Evolutionary conservation across 2,113 vertebrate genomes (phyloP).

Genomic region (Istiophorus platypterus): DNA sequence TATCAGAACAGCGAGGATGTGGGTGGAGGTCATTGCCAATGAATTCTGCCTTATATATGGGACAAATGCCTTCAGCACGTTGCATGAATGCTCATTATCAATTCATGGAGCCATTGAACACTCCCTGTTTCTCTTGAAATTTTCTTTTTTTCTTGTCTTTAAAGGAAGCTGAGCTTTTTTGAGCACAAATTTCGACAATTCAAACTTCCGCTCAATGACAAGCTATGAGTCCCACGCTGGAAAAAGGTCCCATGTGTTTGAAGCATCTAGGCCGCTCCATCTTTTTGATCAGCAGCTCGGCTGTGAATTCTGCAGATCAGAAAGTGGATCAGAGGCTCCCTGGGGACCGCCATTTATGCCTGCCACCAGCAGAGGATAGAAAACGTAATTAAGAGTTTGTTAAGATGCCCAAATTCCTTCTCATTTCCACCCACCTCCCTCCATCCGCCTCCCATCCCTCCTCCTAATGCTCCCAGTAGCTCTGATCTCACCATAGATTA

Average conservation of each 20-base stretch:
- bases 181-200: slow-evolving; percentile 72
- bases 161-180: slow-evolving; percentile 45
- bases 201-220: slow-evolving; percentile 79
- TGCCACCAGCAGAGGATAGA: slow-evolving; percentile 78
- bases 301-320: slow-evolving; percentile 82
- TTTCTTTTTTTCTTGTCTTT: slow-evolving; percentile 51
- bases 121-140: slow-evolving; percentile 55
- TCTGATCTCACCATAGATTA: slow-evolving; percentile 80
- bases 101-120: slow-evolving; percentile 74
- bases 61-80: slow-evolving; percentile 75
- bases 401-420: slow-evolving; percentile 83
- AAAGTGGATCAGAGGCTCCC: slow-evolving; percentile 83
- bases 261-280: slow-evolving; percentile 80
- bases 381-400: slow-evolving; percentile 81
- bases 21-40: slow-evolving; percentile 83
- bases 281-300: slow-evolving; percentile 83
- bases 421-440: slow-evolving; percentile 69
- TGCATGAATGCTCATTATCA: slow-evolving; percentile 79
- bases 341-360: slow-evolving; percentile 80
- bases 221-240: slow-evolving; percentile 70
- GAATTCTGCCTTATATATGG: slow-evolving; percentile 74
- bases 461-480: slow-evolving; percentile 62
- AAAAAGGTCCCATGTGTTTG: slow-evolving; percentile 81
- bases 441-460: slow-evolving; percentile 42
- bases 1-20: slow-evolving; percentile 76